Percentiles rank a stretch among this genome's conserved stretches.
phyloP scores from a whole-genome alignment of 2,888 invertebrate species.

The Shargacucullia verbasci region DNA sequence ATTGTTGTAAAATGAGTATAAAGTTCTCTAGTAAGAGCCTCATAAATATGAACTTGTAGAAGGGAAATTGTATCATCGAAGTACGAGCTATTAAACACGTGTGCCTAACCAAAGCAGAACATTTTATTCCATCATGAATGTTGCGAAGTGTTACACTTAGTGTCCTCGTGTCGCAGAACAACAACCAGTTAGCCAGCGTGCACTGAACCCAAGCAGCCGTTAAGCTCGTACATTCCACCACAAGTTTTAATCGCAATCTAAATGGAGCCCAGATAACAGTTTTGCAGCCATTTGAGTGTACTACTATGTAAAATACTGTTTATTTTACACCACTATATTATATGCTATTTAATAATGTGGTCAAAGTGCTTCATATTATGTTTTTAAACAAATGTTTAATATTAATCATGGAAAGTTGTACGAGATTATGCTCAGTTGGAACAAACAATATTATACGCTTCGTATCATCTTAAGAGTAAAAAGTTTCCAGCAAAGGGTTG shows the following conservation, averaged over 20 bases:
- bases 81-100: too few relatives aligned
- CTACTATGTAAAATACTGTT: constrained; percentile 3
- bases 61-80: too few relatives aligned
- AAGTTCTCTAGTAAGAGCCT: too few relatives aligned
- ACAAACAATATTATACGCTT: constrained; percentile 7
- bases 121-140: neutral
- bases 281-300: neutral
- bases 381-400: neutral
- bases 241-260: constrained; percentile 33
- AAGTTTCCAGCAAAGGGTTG: constrained; percentile 23
- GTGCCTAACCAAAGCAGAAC: too few relatives aligned
- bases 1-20: too few relatives aligned
- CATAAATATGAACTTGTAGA: too few relatives aligned
- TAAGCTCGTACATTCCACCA: neutral
- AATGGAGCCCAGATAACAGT: constrained; percentile 11
- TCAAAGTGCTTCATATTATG: neutral
- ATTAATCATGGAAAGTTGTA: constrained; percentile 1
- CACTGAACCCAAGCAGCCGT: constrained; percentile 5
- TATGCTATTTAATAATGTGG: neutral
- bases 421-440: constrained; percentile 13
- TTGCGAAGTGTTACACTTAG: neutral
- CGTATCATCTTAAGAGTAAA: constrained; percentile 17
- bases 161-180: neutral
- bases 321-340: constrained; percentile 9
- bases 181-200: constrained; percentile 9